phyloP scores from a whole-genome alignment of 2,797 vertebrate genomes.

The Anniella stebbinsi region DNA sequence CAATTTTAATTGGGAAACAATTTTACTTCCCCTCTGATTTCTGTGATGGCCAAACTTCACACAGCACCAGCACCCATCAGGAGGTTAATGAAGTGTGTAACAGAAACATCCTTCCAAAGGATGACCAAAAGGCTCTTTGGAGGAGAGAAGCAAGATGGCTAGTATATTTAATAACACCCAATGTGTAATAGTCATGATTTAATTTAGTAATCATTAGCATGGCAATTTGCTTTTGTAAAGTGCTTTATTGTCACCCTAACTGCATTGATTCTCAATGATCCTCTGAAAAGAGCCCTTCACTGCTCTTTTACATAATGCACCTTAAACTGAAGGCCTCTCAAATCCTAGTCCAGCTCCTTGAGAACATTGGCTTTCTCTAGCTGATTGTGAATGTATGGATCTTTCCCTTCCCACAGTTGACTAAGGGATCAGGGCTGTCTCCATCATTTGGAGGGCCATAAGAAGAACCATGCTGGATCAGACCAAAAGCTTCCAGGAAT shows the following conservation, averaged over 20 bases:
- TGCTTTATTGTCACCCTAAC: background rate
- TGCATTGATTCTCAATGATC: background rate
- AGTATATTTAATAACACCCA: background rate
- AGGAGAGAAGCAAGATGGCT: background rate
- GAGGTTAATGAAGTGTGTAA: conserved; percentile 18
- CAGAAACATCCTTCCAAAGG: conserved; percentile 11
- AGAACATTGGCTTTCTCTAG: background rate
- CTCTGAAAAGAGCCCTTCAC: background rate
- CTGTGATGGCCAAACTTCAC: conserved; percentile 16
- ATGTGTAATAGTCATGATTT: background rate
- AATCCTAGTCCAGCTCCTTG: background rate
- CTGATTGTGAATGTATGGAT: background rate
- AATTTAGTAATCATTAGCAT: conserved; percentile 6
- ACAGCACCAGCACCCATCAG: background rate
- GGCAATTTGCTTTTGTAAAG: conserved; percentile 1
- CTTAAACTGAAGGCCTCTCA: background rate
- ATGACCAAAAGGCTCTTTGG: conserved; percentile 1
- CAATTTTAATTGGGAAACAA: conserved; percentile 15
- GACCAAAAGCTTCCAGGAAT: too few relatives aligned
- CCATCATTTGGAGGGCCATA: background rate
- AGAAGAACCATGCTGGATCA: too few relatives aligned
- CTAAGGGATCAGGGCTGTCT: background rate
- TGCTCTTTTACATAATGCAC: background rate
- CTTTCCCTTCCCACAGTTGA: background rate
- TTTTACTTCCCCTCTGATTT: conserved; percentile 13